These are phyloP conservation scores for western clawed frog (Xenopus tropicalis) DNA, from an alignment of 2,113 vertebrate genomes.

Conservation along the genomic window UCB_Xtro_10.0 CM004452.2:6707501-6708000, in stretches of 20 bases:
- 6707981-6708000: conserved; percentile 89
- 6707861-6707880: conserved; percentile 87
- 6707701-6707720: conserved; percentile 89
- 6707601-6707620: conserved; percentile 89
- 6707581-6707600: conserved; percentile 88
- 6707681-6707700: conserved; percentile 90
- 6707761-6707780: conserved; percentile 87
- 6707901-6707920: conserved; percentile 73
- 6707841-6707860: conserved; percentile 75
- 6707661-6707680: conserved; percentile 85
- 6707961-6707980: conserved; percentile 82
- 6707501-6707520: conserved; percentile 92
- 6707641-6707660: conserved; percentile 85
- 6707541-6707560: conserved; percentile 83
- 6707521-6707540: conserved; percentile 90
- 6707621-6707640: conserved; percentile 85
- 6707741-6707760: conserved; percentile 84
- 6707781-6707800: conserved; percentile 87
- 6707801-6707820: conserved; percentile 85
- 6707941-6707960: conserved; percentile 84
- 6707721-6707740: conserved; percentile 89
- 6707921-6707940: conserved; percentile 83
- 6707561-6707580: conserved; percentile 86
- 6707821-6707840: conserved; percentile 66
- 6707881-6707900: conserved; percentile 75